Evolutionary conservation across 2,113 vertebrate genomes (phyloP).

Genomic region (Notechis scutatus): DNA sequence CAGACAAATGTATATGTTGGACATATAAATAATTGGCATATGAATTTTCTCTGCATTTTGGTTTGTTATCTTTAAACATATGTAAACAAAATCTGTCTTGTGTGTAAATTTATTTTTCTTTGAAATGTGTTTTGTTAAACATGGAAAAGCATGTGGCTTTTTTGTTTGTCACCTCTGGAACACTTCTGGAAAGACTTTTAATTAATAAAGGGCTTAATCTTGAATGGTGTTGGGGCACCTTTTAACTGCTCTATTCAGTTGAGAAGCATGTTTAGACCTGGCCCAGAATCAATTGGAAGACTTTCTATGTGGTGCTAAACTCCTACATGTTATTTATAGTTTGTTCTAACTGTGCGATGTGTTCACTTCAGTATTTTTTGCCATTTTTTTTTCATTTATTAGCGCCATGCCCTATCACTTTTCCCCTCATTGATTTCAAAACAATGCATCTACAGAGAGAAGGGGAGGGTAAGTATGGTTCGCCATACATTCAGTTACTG

Average conservation of each 20-base stretch:
- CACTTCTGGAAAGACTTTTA: conserved; percentile 57
- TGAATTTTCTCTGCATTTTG: conserved; percentile 36
- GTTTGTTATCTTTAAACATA: not conserved
- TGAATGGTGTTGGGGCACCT: conserved; percentile 46
- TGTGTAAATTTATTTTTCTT: conserved; percentile 9
- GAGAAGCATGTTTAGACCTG: conserved; percentile 55
- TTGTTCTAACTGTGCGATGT: conserved; percentile 78
- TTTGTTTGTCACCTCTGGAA: conserved; percentile 52
- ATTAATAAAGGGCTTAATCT: conserved; percentile 20
- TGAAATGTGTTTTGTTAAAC: conserved; percentile 26
- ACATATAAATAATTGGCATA: not conserved
- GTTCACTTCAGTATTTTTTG: conserved; percentile 85
- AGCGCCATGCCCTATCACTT: conserved; percentile 90
- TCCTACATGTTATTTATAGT: conserved; percentile 79
- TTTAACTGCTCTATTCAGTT: conserved; percentile 34
- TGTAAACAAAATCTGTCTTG: not conserved
- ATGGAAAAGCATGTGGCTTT: conserved; percentile 56
- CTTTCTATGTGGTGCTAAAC: conserved; percentile 65
- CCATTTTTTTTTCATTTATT: conserved; percentile 84
- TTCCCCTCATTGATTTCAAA: conserved; percentile 98
- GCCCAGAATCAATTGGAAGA: conserved; percentile 53
- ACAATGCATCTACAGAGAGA: conserved; percentile 98
- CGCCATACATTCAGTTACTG: conserved; percentile 72
- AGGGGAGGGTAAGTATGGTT: conserved; percentile 90
- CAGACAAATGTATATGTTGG: conserved; percentile 5